These are phyloP conservation scores for Corvus moneduloides DNA, from an alignment of 2,113 vertebrate species.

Conservation along the genomic window DNA sequence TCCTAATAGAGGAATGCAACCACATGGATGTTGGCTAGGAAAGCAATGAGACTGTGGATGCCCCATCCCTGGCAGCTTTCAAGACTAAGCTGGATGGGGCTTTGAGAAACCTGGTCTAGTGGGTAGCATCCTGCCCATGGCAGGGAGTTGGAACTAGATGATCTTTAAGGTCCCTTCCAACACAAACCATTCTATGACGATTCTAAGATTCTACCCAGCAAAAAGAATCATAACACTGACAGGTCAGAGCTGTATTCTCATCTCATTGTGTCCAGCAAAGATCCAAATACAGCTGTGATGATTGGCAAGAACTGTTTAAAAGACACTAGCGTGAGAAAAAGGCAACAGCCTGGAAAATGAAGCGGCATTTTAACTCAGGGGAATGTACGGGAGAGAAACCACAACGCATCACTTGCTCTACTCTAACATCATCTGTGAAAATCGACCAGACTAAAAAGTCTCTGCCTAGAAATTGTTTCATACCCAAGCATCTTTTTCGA, in stretches of 20 bases:
- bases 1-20: neutral
- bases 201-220: neutral
- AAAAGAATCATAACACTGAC: neutral
- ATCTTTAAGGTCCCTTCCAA: neutral
- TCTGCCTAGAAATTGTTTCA: neutral
- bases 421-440: neutral
- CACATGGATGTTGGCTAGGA: neutral
- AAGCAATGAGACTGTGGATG: neutral
- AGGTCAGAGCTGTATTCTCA: neutral
- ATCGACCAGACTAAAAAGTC: neutral
- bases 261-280: neutral
- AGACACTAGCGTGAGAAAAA: neutral
- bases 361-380: neutral
- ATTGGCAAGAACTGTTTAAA: neutral
- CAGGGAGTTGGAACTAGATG: neutral
- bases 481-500: neutral
- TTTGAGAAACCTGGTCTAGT: neutral
- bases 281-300: neutral
- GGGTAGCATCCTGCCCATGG: neutral
- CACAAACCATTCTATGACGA: rapidly evolving
- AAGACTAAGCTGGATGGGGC: neutral
- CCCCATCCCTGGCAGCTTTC: neutral
- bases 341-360: neutral
- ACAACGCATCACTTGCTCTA: neutral
- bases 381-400: neutral